Base-by-base conservation (phyloP, 2,797 vertebrate species). In the Ctenopoma kingsleyae region DNA sequence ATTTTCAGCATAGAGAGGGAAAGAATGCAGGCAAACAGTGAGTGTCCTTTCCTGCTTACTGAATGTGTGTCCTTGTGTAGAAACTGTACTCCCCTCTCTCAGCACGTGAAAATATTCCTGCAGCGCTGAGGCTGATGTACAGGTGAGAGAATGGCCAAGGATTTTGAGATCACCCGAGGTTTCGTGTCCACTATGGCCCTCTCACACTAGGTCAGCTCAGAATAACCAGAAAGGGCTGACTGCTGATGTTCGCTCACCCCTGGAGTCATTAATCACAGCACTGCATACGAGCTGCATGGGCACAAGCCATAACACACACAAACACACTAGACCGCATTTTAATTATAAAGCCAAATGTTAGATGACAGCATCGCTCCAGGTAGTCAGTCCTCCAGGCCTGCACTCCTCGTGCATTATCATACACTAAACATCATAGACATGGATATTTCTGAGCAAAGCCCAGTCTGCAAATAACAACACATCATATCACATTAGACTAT, bases 261-360 rank as follows among this genome's bases (percentile, higher is more conserved):
- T 53, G 76, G 79, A 90, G 88, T 86, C 86, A 91, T 92, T 89
- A 86, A 92, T 92, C 89, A 89, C 86, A 84, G 76, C 65, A 50
- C 70, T 78, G 82, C 80, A 67, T 80, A 84, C 81, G 73, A 81
- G 76, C 73, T 23, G 1, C 81, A 50, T 17, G 58, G 62, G 71
- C 73, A 73, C 65, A 71, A 2, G 25, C 27, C 10, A 20, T n/a
- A 60, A 69, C 63, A 60, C 48, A 27, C 53, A 56, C 48, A 44
- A 2, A 51, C 67, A 73, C 66, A 59, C 17, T 11, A 3, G 30
- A 72, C 74, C 55, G 35, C 22, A 41, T 53, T 85, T 79, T 84
- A 91, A 89, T 89, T 87, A 84, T 50, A 59, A 82, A 90, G 53
- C 63, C 79, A 88, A 89, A 91, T 86, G 66, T 55, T 82, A 38